Evolutionary conservation across 2,888 invertebrate genomes (phyloP).

Genomic region (Coelopa pilipes): DNA sequence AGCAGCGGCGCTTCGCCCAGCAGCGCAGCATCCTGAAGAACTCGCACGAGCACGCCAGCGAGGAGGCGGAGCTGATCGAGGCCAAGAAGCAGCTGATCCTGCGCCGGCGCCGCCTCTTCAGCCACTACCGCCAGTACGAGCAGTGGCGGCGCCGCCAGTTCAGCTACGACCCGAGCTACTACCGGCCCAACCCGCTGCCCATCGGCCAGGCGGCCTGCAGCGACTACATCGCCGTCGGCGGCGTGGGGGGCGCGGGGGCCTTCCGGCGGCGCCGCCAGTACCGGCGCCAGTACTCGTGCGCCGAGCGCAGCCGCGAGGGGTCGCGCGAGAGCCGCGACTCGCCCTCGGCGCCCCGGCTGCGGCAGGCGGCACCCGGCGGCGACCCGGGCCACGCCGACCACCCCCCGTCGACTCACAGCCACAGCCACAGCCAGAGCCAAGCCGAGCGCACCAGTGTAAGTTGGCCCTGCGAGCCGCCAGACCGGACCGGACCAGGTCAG

Average conservation of each 20-base stretch:
- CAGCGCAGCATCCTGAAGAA: constrained; percentile 62
- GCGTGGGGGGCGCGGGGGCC: constrained; percentile 49
- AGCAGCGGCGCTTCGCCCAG: constrained; percentile 56
- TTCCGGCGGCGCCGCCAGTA: constrained; percentile 63
- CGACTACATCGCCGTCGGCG: constrained; percentile 46
- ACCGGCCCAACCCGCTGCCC: constrained; percentile 58
- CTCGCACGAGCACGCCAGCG: constrained; percentile 54
- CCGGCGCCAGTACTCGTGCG: constrained; percentile 64
- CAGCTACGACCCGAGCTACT: constrained; percentile 65
- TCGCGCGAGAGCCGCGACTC: constrained; percentile 64
- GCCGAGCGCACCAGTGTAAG: constrained; percentile 56
- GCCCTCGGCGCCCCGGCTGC: constrained; percentile 52
- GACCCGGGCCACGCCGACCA: constrained; percentile 58
- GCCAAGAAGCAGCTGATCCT: constrained; percentile 63
- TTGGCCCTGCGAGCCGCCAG: constrained; percentile 38
- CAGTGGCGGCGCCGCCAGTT: constrained; percentile 66
- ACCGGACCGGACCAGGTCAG: neutral
- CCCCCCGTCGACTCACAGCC: constrained; percentile 50
- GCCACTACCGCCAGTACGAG: constrained; percentile 66
- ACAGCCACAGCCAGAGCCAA: constrained; percentile 29
- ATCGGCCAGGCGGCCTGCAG: constrained; percentile 51
- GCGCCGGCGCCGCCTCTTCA: constrained; percentile 62
- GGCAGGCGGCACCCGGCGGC: constrained; percentile 56
- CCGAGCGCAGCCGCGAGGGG: constrained; percentile 62
- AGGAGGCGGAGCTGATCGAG: constrained; percentile 61